Evolutionary conservation across 2,113 vertebrate genomes (phyloP).

Genomic region (Leptobrachium ailaonicum): DNA sequence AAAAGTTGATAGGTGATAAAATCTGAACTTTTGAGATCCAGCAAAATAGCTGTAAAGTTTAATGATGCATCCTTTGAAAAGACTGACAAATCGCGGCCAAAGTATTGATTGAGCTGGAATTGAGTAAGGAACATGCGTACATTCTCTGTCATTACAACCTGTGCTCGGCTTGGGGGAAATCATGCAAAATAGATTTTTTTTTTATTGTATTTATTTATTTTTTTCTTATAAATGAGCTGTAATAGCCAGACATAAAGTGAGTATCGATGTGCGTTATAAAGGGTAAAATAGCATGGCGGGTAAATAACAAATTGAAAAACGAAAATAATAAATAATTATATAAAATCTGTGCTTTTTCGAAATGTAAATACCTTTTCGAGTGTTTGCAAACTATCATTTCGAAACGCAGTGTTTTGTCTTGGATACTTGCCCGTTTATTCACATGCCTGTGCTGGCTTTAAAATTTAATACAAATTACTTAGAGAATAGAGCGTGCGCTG

Average conservation of each 20-base stretch:
- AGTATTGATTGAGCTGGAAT: slow-evolving; percentile 80
- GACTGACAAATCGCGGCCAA: slow-evolving; percentile 82
- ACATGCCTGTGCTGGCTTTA: background rate
- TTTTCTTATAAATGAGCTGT: slow-evolving; percentile 72
- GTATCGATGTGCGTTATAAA: slow-evolving; percentile 79
- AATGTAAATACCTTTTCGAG: slow-evolving; percentile 67
- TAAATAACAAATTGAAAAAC: slow-evolving; percentile 73
- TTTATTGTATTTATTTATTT: slow-evolving; percentile 23
- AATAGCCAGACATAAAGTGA: slow-evolving; percentile 81
- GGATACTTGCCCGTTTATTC: background rate
- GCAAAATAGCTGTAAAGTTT: slow-evolving; percentile 80
- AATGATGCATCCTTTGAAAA: slow-evolving; percentile 77
- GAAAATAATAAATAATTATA: slow-evolving; percentile 50
- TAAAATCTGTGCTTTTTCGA: slow-evolving; percentile 55
- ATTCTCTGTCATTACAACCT: slow-evolving; percentile 76
- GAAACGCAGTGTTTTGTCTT: slow-evolving; percentile 5
- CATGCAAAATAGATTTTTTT: slow-evolving; percentile 82
- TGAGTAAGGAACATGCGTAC: slow-evolving; percentile 73
- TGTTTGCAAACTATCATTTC: slow-evolving; percentile 34
- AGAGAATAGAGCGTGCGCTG: background rate
- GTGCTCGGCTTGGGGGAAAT: slow-evolving; percentile 77
- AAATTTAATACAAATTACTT: background rate
- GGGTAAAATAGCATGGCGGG: slow-evolving; percentile 78
- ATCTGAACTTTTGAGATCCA: slow-evolving; percentile 75
- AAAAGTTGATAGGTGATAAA: slow-evolving; percentile 63